A percentile compares a stretch with the other conserved stretches of the same genome.
These are phyloP conservation scores for Chaetura pelagica DNA, from an alignment of 2,113 vertebrate genomes.

Conservation along the genomic window DNA sequence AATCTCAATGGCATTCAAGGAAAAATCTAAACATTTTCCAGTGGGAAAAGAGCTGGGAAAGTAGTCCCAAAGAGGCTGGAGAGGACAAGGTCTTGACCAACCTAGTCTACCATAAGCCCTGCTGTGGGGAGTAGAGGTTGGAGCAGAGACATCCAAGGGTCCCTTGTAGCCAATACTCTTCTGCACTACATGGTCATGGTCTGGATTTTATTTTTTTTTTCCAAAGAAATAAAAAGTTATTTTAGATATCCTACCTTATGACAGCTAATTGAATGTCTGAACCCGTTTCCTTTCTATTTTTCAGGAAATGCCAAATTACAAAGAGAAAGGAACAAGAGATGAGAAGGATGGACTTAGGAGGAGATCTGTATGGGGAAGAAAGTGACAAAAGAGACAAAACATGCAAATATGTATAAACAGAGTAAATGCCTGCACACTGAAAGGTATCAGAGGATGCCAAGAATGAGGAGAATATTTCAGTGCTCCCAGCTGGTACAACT, in stretches of 20 bases:
- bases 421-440: not conserved
- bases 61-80: not conserved
- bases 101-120: not conserved
- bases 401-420: not conserved
- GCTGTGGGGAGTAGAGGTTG: not conserved
- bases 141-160: not conserved
- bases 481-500: not conserved
- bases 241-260: not conserved
- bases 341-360: not conserved
- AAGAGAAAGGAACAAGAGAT: not conserved
- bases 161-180: not conserved
- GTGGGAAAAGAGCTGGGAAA: not conserved
- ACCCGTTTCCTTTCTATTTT: not conserved
- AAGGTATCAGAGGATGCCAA: not conserved
- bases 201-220: not conserved
- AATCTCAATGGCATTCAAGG: not conserved
- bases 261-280: not conserved
- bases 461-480: not conserved
- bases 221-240: not conserved
- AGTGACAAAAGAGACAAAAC: not conserved
- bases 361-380: not conserved
- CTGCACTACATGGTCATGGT: accelerated
- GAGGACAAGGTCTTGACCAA: not conserved
- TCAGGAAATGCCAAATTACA: not conserved
- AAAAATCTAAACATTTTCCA: not conserved